Evolutionary conservation across 2,888 invertebrate species (phyloP).

Genomic region (Enchytraeus crypticus): DNA sequence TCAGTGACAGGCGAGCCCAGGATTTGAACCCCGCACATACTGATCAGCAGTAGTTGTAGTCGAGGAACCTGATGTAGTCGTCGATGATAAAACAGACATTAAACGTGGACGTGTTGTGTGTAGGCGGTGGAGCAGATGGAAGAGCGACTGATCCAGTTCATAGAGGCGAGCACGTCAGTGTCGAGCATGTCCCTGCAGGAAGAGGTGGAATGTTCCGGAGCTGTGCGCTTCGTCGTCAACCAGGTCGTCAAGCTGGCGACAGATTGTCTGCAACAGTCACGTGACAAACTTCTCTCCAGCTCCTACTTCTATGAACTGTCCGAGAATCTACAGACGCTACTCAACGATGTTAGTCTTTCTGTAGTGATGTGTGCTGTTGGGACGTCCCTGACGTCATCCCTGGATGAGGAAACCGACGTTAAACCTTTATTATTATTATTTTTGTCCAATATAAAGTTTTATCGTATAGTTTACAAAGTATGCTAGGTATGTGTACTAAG

Average conservation of each 20-base stretch:
- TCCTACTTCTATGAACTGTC: constrained; percentile 97
- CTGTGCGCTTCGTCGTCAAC: constrained; percentile 79
- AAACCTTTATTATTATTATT: no score
- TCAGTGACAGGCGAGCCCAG: no score
- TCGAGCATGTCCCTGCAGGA: constrained; percentile 29
- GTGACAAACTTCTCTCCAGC: constrained; percentile 86
- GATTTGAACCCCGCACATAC: no score
- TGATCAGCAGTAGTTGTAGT: neutral
- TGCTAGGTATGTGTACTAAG: neutral
- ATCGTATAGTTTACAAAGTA: neutral
- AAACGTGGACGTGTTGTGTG: neutral
- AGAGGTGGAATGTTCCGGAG: constrained; percentile 57
- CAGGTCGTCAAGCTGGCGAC: constrained; percentile 80
- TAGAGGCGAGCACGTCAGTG: constrained; percentile 50
- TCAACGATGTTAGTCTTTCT: constrained; percentile 76
- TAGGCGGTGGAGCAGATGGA: constrained; percentile 96
- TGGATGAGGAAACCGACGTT: no score
- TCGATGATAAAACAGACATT: neutral
- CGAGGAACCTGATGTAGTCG: neutral
- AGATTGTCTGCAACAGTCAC: constrained; percentile 89
- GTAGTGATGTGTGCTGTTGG: no score
- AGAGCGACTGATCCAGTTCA: constrained; percentile 70
- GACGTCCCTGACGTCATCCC: no score
- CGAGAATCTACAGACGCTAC: constrained; percentile 83
- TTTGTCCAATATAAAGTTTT: neutral